Percentiles rank a stretch among this genome's conserved stretches.
phyloP scores from a whole-genome alignment of 2,797 vertebrate genomes.

The Sus cebifrons region DNA sequence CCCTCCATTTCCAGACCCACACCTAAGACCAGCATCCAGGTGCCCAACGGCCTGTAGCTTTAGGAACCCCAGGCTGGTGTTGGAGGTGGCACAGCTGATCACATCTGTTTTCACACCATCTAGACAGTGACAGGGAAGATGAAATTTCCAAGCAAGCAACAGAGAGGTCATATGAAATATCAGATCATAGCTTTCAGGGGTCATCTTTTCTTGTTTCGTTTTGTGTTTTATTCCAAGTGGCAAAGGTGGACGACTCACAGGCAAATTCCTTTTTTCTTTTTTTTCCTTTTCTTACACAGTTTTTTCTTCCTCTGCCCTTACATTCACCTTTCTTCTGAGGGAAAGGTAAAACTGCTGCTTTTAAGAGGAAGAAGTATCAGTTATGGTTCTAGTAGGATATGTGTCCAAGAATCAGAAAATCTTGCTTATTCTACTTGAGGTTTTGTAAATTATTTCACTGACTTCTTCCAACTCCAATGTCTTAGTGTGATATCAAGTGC shows the following conservation, averaged over 20 bases:
- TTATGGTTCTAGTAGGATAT: neutral
- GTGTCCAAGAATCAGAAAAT: slow-evolving; percentile 46
- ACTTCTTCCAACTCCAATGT: slow-evolving; percentile 31
- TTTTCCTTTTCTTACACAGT: neutral
- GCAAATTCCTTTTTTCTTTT: neutral
- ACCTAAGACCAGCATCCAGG: neutral
- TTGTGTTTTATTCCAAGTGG: neutral
- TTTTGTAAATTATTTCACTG: neutral
- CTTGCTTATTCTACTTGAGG: neutral
- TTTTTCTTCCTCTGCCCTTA: slow-evolving; percentile 35
- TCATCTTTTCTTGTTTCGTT: slow-evolving; percentile 9
- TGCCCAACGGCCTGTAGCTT: neutral
- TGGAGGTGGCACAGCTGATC: neutral
- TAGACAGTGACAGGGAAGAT: neutral
- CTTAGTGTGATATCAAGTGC: neutral
- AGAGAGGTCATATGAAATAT: neutral
- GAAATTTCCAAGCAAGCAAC: slow-evolving; percentile 45
- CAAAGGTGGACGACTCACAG: neutral
- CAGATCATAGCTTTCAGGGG: neutral
- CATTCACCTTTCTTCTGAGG: slow-evolving; percentile 25
- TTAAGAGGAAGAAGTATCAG: slow-evolving; percentile 32
- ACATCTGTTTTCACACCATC: neutral
- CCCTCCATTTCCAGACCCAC: neutral
- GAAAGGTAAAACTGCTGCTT: slow-evolving; percentile 54
- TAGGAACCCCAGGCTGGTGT: neutral